These are phyloP conservation scores for Drosophila nannoptera DNA, from an alignment of 1,140 invertebrate species.

Conservation along the genomic window DNA sequence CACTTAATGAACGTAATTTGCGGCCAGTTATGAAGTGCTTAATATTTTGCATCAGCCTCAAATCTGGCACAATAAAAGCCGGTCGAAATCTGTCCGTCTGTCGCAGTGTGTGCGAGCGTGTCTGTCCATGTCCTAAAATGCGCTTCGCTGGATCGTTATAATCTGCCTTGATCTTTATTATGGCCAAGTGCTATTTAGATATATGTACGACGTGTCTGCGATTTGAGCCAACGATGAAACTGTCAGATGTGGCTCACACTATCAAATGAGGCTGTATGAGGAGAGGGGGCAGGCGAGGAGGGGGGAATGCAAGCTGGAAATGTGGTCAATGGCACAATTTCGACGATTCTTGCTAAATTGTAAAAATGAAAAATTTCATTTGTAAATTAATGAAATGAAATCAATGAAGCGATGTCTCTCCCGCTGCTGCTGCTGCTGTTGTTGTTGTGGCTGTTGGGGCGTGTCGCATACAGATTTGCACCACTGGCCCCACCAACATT, in stretches of 20 bases:
- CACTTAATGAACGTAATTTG: conserved; percentile 49
- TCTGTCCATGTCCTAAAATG: conserved; percentile 18
- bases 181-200: conserved; percentile 53
- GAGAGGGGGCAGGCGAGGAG: neutral
- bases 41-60: conserved; percentile 14
- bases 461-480: conserved; percentile 51
- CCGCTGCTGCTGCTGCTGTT: conserved; percentile 10
- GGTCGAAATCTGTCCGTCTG: neutral
- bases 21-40: conserved; percentile 16
- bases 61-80: conserved; percentile 24
- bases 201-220: conserved; percentile 41
- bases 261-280: conserved; percentile 22
- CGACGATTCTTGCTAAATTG: conserved; percentile 49
- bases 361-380: conserved; percentile 34
- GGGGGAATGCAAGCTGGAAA: neutral
- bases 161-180: conserved; percentile 57
- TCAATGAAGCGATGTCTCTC: conserved; percentile 44
- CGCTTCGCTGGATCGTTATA: conserved; percentile 25
- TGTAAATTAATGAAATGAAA: conserved; percentile 45
- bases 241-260: conserved; percentile 21
- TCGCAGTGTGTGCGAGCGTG: neutral
- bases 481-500: conserved; percentile 57
- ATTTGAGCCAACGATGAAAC: neutral
- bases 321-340: conserved; percentile 37
- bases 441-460: conserved; percentile 19